Evolutionary conservation across 2,113 vertebrate genomes (phyloP), one percentile per base, ranked within the genome.

Genomic region (Otus sunia): DNA sequence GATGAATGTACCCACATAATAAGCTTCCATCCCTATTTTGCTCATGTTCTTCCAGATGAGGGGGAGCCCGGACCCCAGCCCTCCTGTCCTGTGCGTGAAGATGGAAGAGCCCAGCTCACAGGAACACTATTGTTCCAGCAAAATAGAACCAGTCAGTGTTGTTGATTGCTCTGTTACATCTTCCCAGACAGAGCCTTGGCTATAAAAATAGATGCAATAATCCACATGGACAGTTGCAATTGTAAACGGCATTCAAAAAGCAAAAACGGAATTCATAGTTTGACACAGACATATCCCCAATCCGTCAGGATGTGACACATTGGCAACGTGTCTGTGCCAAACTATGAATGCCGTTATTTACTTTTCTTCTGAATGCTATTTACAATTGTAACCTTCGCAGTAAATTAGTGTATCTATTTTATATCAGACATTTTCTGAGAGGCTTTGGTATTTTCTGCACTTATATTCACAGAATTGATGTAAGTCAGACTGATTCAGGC

Each of bases 141-240:
- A 91, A 96, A 93, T 53, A 93, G 84, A 96, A 88, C 81, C 49
- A 96, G 73, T 87, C 90, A 79, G 74, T 85, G 63, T 68, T 96
- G 93, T 86, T 94, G 92, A 96, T 94, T 96, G 90, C 81, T 69
- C 81, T 62, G 90, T 79, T 94, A 53, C 79, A 88, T 96, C 94
- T 96, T 95, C 74, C 81, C 94, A 96, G 96, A 94, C 96, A 86
- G 77, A 92, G 81, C 77, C 77, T 88, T 94, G 66, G 77, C 87
- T 88, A 95, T 90, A 96, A 97, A 97, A 97, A 95, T 90, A 96
- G 93, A 90, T 83, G 74, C 66, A 95, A 91, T 96, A 94, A 96
- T 95, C 96, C 96, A 93, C 96, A 90, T 29, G 96, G 87, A 85
- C 95, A 96, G 90, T 96, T 85, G 81, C 93, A 96, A 90, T 95